Evolutionary conservation across 2,797 vertebrate species (phyloP).

Genomic region (Perdix hodgsoniae): DNA sequence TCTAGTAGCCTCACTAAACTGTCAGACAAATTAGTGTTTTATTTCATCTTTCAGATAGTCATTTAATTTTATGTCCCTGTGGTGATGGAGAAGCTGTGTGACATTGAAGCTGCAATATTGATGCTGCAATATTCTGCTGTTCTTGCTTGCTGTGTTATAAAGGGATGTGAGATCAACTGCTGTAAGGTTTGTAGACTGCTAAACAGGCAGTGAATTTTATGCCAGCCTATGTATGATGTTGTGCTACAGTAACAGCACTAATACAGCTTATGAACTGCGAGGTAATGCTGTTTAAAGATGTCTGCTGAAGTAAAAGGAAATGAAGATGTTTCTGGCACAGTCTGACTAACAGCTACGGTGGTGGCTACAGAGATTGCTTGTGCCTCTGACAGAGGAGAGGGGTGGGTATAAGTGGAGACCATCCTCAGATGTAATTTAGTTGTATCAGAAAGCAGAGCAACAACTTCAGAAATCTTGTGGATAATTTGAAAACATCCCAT

Average conservation of each 20-base stretch:
- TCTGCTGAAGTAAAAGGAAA: slow-evolving; percentile 62
- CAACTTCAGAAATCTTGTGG: slow-evolving; percentile 14
- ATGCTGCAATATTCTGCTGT: background rate
- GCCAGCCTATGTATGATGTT: background rate
- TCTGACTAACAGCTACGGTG: slow-evolving; percentile 48
- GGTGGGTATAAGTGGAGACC: background rate
- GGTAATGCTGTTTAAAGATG: slow-evolving; percentile 59
- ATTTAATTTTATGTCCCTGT: slow-evolving; percentile 4
- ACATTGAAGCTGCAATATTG: background rate
- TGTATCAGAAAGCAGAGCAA: slow-evolving; percentile 31
- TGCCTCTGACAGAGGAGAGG: slow-evolving; percentile 7
- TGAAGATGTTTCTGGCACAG: slow-evolving; percentile 53
- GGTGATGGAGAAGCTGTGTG: background rate
- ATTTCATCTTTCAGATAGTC: background rate
- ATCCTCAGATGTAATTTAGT: slow-evolving; percentile 9
- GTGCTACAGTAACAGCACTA: slow-evolving; percentile 3
- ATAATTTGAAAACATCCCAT: slow-evolving; percentile 21
- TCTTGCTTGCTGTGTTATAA: slow-evolving; percentile 7
- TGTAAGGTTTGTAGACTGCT: slow-evolving; percentile 45
- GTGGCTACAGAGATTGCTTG: slow-evolving; percentile 28
- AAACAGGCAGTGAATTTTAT: slow-evolving; percentile 48
- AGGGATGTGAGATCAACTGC: slow-evolving; percentile 38
- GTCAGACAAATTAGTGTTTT: background rate
- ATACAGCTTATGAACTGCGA: slow-evolving; percentile 49
- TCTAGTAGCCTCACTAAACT: background rate